Percentiles rank a stretch among this genome's conserved stretches.
Conservation (phyloP, 92 coral and sea anemone species). For the Porites evermanni region DNA sequence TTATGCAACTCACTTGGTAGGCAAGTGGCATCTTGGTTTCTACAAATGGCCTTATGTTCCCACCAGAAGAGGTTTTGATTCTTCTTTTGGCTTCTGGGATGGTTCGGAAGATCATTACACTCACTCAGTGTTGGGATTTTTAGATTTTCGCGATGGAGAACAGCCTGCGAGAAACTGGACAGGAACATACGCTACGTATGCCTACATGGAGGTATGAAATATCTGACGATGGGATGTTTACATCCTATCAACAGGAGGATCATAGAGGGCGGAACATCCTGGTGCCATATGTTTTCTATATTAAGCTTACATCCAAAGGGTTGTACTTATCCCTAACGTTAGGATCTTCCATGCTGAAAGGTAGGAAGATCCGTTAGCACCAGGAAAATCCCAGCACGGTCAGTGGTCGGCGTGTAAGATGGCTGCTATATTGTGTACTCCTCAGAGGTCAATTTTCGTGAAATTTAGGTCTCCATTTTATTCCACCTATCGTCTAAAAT, state of each 20-base stretch:
- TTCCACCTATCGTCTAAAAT: too few relatives aligned
- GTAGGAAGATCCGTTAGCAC: not conserved
- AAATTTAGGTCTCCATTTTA: too few relatives aligned
- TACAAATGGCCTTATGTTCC: conserved; percentile 82
- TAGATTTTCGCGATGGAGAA: conserved; percentile 68
- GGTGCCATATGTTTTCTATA: too few relatives aligned
- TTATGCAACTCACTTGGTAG: conserved; percentile 87
- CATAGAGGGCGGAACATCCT: not conserved
- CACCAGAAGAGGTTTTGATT: conserved; percentile 86
- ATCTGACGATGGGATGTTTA: not conserved
- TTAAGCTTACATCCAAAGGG: too few relatives aligned
- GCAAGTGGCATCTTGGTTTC: conserved; percentile 96
- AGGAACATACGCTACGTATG: conserved; percentile 65
- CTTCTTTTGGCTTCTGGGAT: conserved; percentile 77
- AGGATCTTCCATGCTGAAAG: too few relatives aligned
- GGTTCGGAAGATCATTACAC: conserved; percentile 84
- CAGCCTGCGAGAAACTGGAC: conserved; percentile 56
- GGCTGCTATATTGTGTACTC: too few relatives aligned
- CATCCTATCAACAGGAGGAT: not conserved
- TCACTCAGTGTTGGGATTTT: conserved; percentile 56
- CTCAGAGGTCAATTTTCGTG: too few relatives aligned
- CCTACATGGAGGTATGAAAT: conserved; percentile 47
- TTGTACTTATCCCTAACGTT: too few relatives aligned
- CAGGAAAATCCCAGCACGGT: too few relatives aligned
- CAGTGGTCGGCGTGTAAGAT: too few relatives aligned